phyloP scores from a whole-genome alignment of 2,888 invertebrate species.

The Tricholauxania praeusta region DNA sequence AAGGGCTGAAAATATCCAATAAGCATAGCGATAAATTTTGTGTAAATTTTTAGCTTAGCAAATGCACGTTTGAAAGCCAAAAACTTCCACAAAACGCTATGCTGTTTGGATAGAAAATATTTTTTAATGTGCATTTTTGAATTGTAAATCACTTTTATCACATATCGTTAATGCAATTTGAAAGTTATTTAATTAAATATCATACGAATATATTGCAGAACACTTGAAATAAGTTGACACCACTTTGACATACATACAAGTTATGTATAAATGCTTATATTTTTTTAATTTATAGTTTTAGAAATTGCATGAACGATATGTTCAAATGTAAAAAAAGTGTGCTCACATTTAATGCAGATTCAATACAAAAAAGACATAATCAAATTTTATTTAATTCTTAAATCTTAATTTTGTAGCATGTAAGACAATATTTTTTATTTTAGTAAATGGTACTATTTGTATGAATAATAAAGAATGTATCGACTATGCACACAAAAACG shows the following conservation, averaged over 20 bases:
- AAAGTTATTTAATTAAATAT: too few species aligned
- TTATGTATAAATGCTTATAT: neutral
- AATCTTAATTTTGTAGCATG: conserved; percentile 19
- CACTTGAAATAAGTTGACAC: too few species aligned
- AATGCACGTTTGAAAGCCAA: too few species aligned
- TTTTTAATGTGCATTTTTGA: too few species aligned
- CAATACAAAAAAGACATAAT: conserved; percentile 7
- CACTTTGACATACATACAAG: neutral
- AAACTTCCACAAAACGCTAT: too few species aligned
- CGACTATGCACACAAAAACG: neutral
- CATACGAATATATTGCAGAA: too few species aligned
- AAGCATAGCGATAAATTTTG: too few species aligned
- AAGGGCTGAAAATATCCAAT: too few species aligned
- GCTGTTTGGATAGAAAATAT: too few species aligned
- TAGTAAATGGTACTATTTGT: conserved; percentile 17
- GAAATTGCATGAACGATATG: conserved; percentile 7
- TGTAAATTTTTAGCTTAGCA: too few species aligned
- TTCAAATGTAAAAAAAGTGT: neutral
- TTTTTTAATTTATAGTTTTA: neutral
- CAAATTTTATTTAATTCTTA: conserved; percentile 24
- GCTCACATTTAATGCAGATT: neutral
- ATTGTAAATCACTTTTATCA: too few species aligned
- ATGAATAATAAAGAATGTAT: conserved; percentile 15
- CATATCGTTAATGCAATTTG: too few species aligned
- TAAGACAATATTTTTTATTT: conserved; percentile 17